Evolutionary conservation across 2,888 invertebrate genomes (phyloP).

Genomic region (Lottia gigantea): DNA sequence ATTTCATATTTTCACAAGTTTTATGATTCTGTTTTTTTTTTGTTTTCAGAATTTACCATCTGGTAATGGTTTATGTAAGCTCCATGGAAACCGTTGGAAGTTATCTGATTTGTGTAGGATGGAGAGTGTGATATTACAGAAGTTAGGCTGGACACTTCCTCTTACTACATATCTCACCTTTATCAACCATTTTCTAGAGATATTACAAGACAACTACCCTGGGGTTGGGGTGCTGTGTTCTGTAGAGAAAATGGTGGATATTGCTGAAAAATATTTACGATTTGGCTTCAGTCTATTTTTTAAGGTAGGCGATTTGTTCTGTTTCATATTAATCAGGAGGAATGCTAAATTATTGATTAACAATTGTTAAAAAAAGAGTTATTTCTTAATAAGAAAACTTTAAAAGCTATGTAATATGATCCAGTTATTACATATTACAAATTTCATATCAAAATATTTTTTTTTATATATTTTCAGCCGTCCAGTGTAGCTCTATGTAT

Average conservation of each 20-base stretch:
- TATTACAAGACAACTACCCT: constrained; percentile 32
- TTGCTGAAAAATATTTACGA: constrained; percentile 40
- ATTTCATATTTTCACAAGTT: too few relatives aligned
- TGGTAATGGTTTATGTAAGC: constrained; percentile 47
- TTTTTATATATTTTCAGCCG: constrained; percentile 41
- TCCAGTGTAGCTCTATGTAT: constrained; percentile 48
- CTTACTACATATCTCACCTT: constrained; percentile 51
- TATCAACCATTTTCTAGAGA: constrained; percentile 44
- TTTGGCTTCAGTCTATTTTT: constrained; percentile 37
- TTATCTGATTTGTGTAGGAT: constrained; percentile 59
- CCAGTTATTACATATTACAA: too few relatives aligned
- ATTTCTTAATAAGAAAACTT: too few relatives aligned
- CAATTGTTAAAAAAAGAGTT: too few relatives aligned
- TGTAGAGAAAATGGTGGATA: constrained; percentile 29
- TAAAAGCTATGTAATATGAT: too few relatives aligned
- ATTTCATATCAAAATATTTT: too few relatives aligned
- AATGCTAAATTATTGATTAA: too few relatives aligned
- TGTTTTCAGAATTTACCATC: constrained; percentile 46
- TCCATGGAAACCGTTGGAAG: constrained; percentile 58
- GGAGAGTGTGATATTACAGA: constrained; percentile 60
- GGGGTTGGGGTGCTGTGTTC: constrained; percentile 6
- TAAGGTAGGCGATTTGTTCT: constrained; percentile 29
- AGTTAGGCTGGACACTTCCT: constrained; percentile 55
- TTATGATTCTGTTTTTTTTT: too few relatives aligned
- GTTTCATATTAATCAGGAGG: too few relatives aligned